Evolutionary conservation across 2,113 vertebrate genomes (phyloP), one percentile per base, ranked within the genome.

Genomic region (Elanus axillaris): DNA sequence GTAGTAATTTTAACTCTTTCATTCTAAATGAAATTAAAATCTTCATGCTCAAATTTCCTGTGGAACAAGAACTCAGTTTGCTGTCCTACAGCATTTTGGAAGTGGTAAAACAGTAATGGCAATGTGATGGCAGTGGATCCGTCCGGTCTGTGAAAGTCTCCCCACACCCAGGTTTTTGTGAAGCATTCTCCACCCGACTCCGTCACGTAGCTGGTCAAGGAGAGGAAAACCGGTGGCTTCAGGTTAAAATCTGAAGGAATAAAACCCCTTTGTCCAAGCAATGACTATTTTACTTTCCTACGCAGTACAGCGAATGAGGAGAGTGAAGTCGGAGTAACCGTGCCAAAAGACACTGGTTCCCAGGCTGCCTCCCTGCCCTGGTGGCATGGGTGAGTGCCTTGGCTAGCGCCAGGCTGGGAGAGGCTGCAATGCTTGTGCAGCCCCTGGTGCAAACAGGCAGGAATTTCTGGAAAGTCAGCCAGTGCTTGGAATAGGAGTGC

Each of bases 261-360:
- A 34, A 72, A 55, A 3, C 2, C 32, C 42, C 21, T 36, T 63
- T 32, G 8, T 63, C 38, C 32, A 16, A 32, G 10, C 3, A 2
- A 13, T 63, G 36, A 8, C 11, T 8, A 0, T 47, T n/a, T 20
- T 12, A 4, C 31, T 50, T 59, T 25, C 52, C 53, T 18, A 9
- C 0, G 2, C 1, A 1, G 27, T 27, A 12, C 18, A 7, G 48
- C 22, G 50, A 10, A 56, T 0, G 11, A 32, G 48, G 58, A 45
- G 27, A 14, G 59, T 2, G 3, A 15, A 45, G 34, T 2, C 5
- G 3, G 53, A 21, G 36, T 36, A 7, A 10, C 13, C 8, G n/a
- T 36, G 32, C 45, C 52, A 20, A 34, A 36, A 58, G 62, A 9
- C 29, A 1, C 7, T 1, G 4, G 14, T 16, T 64, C 40, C 42